phyloP scores from a whole-genome alignment of 2,797 vertebrate species.

The Brachyrhaphis roseni region DNA sequence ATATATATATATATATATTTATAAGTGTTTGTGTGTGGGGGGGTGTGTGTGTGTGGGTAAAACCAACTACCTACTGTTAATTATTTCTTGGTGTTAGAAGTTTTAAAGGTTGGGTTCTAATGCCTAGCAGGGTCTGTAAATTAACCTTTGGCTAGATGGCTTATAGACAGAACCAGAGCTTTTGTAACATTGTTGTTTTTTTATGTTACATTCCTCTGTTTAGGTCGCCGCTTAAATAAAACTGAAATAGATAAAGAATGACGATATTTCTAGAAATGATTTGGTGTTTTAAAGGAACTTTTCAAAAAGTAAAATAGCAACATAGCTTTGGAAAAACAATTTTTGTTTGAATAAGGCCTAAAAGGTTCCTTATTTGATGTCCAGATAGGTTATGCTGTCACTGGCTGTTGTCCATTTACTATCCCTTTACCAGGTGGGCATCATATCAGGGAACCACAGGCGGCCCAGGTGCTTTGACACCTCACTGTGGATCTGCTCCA shows the following conservation, averaged over 20 bases:
- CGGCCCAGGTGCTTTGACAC: slow-evolving; percentile 95
- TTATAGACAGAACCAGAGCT: neutral
- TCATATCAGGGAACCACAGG: slow-evolving; percentile 97
- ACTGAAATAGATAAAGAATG: neutral
- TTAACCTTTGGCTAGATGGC: neutral
- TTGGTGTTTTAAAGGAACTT: neutral
- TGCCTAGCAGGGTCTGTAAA: neutral
- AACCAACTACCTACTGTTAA: no score
- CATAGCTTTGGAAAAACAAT: neutral
- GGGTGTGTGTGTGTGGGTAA: no score
- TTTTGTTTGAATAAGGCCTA: neutral
- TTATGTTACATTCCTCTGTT: no score
- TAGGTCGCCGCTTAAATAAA: no score
- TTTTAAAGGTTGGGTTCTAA: no score
- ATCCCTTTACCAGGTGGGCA: slow-evolving; percentile 90
- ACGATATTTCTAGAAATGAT: neutral
- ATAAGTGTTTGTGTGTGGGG: no score
- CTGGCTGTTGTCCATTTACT: neutral
- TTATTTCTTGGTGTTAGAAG: no score
- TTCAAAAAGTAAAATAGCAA: neutral
- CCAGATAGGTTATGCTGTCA: neutral
- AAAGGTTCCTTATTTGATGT: neutral
- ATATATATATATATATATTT: no score
- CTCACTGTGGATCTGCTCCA: slow-evolving; percentile 96
- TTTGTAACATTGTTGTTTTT: neutral